Base-by-base conservation (phyloP, 37 sponge, comb jelly and placozoan genomes). In the Agelas oroides region DNA sequence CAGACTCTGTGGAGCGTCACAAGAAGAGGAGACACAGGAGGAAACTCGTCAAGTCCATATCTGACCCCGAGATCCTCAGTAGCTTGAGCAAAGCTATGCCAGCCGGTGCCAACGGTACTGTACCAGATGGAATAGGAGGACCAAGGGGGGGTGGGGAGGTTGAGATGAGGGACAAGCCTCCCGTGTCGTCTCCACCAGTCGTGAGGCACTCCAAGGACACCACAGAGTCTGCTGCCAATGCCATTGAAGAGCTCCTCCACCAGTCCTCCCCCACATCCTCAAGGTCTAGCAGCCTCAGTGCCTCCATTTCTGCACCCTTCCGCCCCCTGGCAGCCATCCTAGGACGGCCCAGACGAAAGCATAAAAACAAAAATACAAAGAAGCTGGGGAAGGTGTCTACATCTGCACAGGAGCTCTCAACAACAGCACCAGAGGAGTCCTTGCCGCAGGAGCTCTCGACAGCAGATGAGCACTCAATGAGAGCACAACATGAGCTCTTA, bases 21-120 rank as follows among this genome's bases (percentile, higher is more conserved):
- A 46, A 46, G 46, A 46, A 46, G 46, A 30, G 18, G 28, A 33
- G 24, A 16, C 1, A 17, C 30, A 66, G 2, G 25, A 0, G 30
- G 67, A 71, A 39, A 41, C 40, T 37, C 20, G 38, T 59, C 38
- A 74, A 75, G 41, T 84, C 84, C 54, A 65, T 63, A 19, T 84
- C 84, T 13, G 60, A 85, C 59, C 85, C 85, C 34, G 85, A 85
- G 59, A 24, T 65, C 53, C 15, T 79, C 32, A 34, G 72, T n/a
- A 34, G 40, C 46, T 46, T 19, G 72, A 39, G 24, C 41, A 2
- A 39, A 28, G 62, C 2, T 6, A 5, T 61, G 5, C 25, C 11
- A 14, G 27, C 12, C 12, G 5, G 5, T 61, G 62, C 62, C 11
- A 32, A 30, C 33, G 68, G 32, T 34, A 28, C 68, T 30, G 5